Evolutionary conservation across 2,113 vertebrate genomes (phyloP).

Genomic region (Noctilio leporinus): DNA sequence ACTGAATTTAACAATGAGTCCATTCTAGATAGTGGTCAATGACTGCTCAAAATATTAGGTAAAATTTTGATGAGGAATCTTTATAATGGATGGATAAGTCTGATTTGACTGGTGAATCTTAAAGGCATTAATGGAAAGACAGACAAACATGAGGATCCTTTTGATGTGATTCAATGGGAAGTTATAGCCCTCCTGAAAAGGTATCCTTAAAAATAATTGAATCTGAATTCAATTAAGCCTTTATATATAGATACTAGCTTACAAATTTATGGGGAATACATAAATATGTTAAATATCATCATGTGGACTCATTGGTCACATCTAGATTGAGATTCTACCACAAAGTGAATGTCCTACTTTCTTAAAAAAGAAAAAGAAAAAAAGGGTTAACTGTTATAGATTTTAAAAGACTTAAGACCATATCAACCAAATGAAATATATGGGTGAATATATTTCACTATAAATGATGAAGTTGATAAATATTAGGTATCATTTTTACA

Average conservation of each 20-base stretch:
- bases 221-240: background rate
- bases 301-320: background rate
- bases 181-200: background rate
- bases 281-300: background rate
- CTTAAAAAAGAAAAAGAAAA: background rate
- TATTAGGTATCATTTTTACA: background rate
- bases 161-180: background rate
- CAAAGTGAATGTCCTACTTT: background rate
- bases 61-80: conserved; percentile 26
- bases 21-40: conserved; percentile 13
- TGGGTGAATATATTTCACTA: background rate
- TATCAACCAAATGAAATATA: background rate
- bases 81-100: conserved; percentile 17
- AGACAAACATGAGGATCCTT: background rate
- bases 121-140: conserved; percentile 1
- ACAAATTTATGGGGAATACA: too few species aligned
- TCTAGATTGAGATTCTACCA: background rate
- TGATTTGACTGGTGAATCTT: conserved; percentile 19
- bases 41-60: background rate
- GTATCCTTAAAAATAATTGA: background rate
- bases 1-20: background rate
- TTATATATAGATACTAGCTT: background rate
- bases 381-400: background rate
- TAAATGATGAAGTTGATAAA: background rate
- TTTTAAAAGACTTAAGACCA: background rate